phyloP scores from a whole-genome alignment of 2,797 vertebrate genomes.

The Coreius guichenoti region DNA sequence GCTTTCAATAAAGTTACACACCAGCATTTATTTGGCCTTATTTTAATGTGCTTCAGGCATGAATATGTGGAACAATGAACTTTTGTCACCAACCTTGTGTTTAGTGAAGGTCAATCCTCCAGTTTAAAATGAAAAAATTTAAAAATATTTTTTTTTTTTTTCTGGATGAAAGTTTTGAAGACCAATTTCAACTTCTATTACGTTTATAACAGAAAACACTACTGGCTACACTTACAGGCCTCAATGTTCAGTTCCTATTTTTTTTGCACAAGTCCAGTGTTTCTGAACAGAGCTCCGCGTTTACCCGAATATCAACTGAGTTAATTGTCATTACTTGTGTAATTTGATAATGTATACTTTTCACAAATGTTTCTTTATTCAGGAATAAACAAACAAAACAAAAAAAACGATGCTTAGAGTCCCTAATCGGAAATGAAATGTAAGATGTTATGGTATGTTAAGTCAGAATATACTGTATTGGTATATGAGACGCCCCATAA shows the following conservation, averaged over 20 bases:
- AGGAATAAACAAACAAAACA: neutral
- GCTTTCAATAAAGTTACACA: conserved; percentile 82
- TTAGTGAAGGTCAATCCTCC: neutral
- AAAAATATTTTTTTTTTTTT: neutral
- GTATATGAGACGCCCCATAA: neutral
- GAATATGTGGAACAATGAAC: neutral
- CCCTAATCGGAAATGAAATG: neutral
- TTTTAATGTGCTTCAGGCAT: conserved; percentile 14
- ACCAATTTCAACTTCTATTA: too few species aligned
- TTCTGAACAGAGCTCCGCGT: neutral
- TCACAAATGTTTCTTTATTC: conserved; percentile 3
- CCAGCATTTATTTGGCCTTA: conserved; percentile 25
- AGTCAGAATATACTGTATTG: neutral
- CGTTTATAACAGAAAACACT: neutral
- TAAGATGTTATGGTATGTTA: neutral
- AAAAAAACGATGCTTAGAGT: neutral
- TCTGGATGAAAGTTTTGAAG: neutral
- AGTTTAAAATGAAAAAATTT: neutral
- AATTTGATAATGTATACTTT: neutral
- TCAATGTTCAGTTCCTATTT: neutral
- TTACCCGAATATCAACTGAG: neutral
- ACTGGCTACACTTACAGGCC: neutral
- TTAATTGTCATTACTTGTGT: neutral
- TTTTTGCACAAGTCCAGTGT: neutral
- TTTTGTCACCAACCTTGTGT: neutral